Base-by-base conservation (phyloP, 2,888 invertebrate genomes). In the Perizoma affinitatum region DNA sequence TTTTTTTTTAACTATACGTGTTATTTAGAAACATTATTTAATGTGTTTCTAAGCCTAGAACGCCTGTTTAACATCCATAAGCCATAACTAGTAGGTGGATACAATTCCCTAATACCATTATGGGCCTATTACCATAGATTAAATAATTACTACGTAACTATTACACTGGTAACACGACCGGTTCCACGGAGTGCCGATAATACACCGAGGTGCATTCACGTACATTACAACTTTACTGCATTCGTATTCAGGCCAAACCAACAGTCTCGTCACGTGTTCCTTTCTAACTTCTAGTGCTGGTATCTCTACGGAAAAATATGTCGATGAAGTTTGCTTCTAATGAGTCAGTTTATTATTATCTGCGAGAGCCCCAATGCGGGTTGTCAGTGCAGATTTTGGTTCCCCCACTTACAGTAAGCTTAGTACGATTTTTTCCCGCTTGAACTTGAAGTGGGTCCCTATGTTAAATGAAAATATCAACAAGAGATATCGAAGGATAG, bases 161-260 rank as follows among this genome's bases (percentile, higher is more conserved):
- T 45, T 50, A 46, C 53, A 56, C 54, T 38, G 57, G 57, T 46
- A 57, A 53, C 40, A 44, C 50, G 47, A 62, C 62, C 62, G 58
- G 62, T 62, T 58, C 57, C 53, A 38, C 10, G 40, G 35, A 35
- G 45, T 35, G 40, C 43, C 51, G 49, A 49, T 57, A 54, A 43
- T 43, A 49, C 47, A 49, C 10, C 36, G 41, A 47, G 42, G 67
- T 67, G 70, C 72, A 71, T 69, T 72, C 77, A 76, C 75, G 74
- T 78, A 75, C 70, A 59, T 50, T 59, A 55, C 66, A 56, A 58
- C 22, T 22, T 22, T 22, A 22, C 52, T 46, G 54, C 58, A 51
- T 42, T 58, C 46, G 71, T 66, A 76, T 76, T 73, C 70, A 71
- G 74, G 74, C 54, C 72, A 64, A 67, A 63, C 66, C 46, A 54